Evolutionary conservation across 2,888 invertebrate genomes (phyloP), one percentile per base, ranked within the genome.

Genomic region (Corbicula japonica): DNA sequence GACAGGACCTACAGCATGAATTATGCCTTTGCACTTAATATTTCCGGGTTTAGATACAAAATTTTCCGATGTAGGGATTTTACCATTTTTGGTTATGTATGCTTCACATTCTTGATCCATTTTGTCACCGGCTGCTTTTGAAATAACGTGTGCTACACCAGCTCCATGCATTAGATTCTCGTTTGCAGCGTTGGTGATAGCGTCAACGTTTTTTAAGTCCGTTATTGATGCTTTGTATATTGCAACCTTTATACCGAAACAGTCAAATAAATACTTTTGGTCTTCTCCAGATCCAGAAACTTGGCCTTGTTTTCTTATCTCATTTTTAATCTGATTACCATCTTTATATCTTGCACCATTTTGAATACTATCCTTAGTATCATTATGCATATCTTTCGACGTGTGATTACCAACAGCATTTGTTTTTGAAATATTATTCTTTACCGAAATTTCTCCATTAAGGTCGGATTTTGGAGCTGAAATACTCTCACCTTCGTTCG

Each of bases 141-240:
- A 66, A n/a, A 83, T 79, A 32, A 23, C 62, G 26, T 62, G 73
- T 1, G 89, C 89, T 8, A 88, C 71, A 12, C 89, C 89, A 10
- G 86, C 86, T 41, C 50, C 56, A 69, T 89, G 87, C 23, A 72
- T 35, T n/a, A 89, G 44, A 23, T 68, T 63, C 23, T 75, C 83
- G 74, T 89, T 88, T 32, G 89, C 88, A n/a, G 89, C 89, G 78
- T 89, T 89, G 1, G 87, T 85, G 23, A 89, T 84, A 10, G 80
- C 89, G 76, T 89, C 88, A 23, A 78, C 73, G n/a, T 46, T 71
- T 61, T 58, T 76, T 8, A 79, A 46, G 8, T 83, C 79, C 28
- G 52, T 66, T 12, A 83, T 76, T 0, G 83, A 83, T 21, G 60
- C 2, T 35, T 73, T 73, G 46, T 83, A 83, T 5, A 83, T 71